Base-by-base conservation (phyloP, 92 coral and sea anemone genomes). In the Porites divaricata region DNA sequence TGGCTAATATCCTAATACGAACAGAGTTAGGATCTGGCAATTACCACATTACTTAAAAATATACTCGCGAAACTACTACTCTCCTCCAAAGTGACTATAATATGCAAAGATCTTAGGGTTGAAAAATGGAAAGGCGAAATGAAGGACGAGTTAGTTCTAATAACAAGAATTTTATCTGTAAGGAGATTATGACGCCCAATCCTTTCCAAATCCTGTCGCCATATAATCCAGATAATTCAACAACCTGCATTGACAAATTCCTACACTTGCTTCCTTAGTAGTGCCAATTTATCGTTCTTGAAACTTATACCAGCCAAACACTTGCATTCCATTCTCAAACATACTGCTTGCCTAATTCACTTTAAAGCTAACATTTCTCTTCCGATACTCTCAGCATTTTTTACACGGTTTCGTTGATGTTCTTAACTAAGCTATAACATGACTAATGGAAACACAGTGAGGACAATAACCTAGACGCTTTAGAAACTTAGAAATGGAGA, bases 161-260 rank as follows among this genome's bases (percentile, higher is more conserved):
- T 66, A 67, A 79, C 85, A 80, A 80, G 63, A 80, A 68, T 26
- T 56, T 68, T 22, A 80, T 25, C 20, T 24, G 26, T 80, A 80
- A 80, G 85, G 48, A 80, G 85, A 80, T 80, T 80, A 68, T 26
- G 70, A 68, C 19, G 56, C 65, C 85, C 25, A 69, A 25, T 57
- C 57, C 85, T 80, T 80, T 73, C 56, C 26, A 53, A 80, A 67
- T 67, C 75, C 84, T 17, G 64, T 67, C 75, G 75, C 84, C 66
- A 67, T 35, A n/a, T 80, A 80, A 80, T 80, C 85, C 85, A 53
- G 76, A 80, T 59, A 80, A 80, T 68, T 68, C 48, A 52, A 21
- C 68, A 45, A 28, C 61, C 53, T 51, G 21, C 76, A 69, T 9
- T 70, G 49, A 56, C 35, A 80, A 54, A 80, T 80, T 80, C 85